phyloP scores from a whole-genome alignment of 2,888 invertebrate species.

The Chelonus formosanus region DNA sequence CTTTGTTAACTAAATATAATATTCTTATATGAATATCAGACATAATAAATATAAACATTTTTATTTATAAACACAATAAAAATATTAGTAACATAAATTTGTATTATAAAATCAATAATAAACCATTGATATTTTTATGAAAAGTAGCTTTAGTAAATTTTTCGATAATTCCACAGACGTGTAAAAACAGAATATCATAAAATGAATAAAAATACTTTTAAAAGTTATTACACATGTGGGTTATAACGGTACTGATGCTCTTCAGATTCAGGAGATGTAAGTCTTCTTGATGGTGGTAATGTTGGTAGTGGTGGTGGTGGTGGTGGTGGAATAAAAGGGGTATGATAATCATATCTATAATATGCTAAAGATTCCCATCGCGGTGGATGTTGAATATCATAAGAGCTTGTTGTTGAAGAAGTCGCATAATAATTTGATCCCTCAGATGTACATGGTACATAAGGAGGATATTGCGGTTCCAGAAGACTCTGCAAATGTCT shows the following conservation, averaged over 20 bases:
- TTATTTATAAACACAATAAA: neutral
- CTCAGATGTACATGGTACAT: constrained; percentile 49
- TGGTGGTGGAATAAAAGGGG: constrained; percentile 50
- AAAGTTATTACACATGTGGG: constrained; percentile 6
- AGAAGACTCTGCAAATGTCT: constrained; percentile 75
- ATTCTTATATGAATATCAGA: constrained; percentile 51
- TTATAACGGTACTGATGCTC: constrained; percentile 22
- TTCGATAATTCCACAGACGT: too few species aligned
- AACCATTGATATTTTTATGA: too few species aligned
- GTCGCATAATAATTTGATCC: constrained; percentile 48
- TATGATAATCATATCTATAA: constrained; percentile 60
- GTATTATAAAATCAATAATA: too few species aligned
- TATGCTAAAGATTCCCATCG: constrained; percentile 61
- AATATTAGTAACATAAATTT: too few species aligned
- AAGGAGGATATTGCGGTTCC: constrained; percentile 56
- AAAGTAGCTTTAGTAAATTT: too few species aligned
- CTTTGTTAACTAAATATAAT: constrained; percentile 58
- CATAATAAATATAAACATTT: neutral
- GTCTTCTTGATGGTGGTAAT: constrained; percentile 36
- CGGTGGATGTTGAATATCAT: constrained; percentile 52
- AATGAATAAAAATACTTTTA: too few species aligned
- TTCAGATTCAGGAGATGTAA: constrained; percentile 9
- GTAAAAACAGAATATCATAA: too few species aligned
- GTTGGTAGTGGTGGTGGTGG: constrained; percentile 47
- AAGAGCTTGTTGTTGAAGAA: constrained; percentile 39